Evolutionary conservation across 2,797 vertebrate genomes (phyloP).

Genomic region (Chelmon rostratus): DNA sequence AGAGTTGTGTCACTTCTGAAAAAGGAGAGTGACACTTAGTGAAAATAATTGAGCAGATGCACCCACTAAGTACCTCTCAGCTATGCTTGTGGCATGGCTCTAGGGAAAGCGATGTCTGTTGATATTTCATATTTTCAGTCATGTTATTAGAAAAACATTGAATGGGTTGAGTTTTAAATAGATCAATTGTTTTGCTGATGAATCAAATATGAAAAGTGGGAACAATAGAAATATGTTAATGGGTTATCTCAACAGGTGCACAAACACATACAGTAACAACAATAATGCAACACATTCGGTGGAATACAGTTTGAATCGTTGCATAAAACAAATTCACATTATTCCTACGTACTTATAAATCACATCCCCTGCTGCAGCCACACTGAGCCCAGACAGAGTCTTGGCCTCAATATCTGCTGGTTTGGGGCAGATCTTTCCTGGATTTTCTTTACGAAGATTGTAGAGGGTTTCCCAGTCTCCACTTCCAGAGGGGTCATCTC

Average conservation of each 20-base stretch:
- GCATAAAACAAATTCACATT: background rate
- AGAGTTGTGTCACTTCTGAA: conserved; percentile 31
- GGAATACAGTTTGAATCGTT: conserved; percentile 1
- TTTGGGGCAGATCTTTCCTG: conserved; percentile 54
- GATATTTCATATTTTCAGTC: background rate
- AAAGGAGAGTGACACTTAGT: conserved; percentile 2
- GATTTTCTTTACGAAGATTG: conserved; percentile 3
- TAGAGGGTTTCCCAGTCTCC: conserved; percentile 62
- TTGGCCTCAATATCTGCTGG: conserved; percentile 44
- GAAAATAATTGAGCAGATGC: background rate
- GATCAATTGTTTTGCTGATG: too few relatives aligned
- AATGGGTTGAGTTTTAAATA: background rate
- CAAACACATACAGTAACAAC: background rate
- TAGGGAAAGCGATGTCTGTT: background rate
- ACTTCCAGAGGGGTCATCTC: conserved; percentile 49
- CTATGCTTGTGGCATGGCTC: background rate
- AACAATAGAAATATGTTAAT: background rate
- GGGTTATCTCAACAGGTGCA: background rate
- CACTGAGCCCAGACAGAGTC: conserved; percentile 49
- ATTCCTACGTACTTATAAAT: conserved; percentile 53
- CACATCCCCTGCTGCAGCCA: conserved; percentile 31
- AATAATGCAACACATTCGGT: background rate
- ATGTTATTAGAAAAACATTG: background rate
- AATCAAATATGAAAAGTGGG: too few relatives aligned
- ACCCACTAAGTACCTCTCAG: background rate